Evolutionary conservation across 2,888 invertebrate species (phyloP).

Genomic region (Papilio gigon): DNA sequence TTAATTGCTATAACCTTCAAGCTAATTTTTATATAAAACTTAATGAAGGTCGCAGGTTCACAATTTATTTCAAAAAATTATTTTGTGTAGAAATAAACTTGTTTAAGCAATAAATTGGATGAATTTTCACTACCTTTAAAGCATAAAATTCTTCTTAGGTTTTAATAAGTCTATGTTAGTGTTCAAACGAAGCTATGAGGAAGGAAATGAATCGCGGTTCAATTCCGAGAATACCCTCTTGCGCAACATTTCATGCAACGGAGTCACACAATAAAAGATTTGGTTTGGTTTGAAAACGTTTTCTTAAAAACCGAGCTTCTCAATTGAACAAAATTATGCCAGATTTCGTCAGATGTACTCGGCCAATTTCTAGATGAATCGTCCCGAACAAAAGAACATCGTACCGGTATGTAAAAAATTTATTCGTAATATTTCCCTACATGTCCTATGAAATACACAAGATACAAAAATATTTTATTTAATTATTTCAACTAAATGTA

Average conservation of each 20-base stretch:
- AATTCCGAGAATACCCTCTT: conserved; percentile 37
- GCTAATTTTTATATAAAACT: background rate
- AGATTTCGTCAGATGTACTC: background rate
- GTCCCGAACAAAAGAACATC: conserved; percentile 34
- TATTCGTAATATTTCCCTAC: background rate
- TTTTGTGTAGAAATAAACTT: background rate
- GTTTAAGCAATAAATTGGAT: background rate
- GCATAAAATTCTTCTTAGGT: background rate
- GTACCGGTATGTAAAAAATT: background rate
- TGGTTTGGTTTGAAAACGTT: background rate
- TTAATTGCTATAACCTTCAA: conserved; percentile 14
- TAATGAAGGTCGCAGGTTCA: background rate
- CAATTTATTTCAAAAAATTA: conserved; percentile 8
- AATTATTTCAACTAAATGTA: background rate
- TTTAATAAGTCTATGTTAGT: background rate
- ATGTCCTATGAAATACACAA: background rate
- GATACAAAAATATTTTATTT: too few relatives aligned
- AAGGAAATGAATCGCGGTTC: background rate
- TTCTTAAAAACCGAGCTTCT: background rate
- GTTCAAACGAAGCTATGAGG: background rate
- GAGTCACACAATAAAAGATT: background rate
- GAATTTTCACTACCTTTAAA: background rate
- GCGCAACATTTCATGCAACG: conserved; percentile 26
- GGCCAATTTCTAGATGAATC: conserved; percentile 40
- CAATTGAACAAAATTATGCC: background rate